Evolutionary conservation across 2,113 vertebrate genomes (phyloP).

Genomic region (Etheostoma spectabile): DNA sequence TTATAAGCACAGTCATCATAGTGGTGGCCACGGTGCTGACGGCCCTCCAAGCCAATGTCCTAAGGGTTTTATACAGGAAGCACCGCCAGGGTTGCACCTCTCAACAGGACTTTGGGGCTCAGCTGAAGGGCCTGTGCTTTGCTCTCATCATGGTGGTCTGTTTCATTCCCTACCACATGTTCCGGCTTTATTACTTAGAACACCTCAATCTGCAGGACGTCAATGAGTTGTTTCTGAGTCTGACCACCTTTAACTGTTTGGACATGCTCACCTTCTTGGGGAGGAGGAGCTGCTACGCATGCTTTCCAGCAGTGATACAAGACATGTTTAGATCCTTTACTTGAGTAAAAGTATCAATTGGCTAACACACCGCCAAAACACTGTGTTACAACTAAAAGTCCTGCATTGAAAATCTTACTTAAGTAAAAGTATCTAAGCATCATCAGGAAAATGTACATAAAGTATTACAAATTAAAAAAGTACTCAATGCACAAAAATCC

Average conservation of each 20-base stretch:
- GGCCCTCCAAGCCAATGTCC: slow-evolving; percentile 83
- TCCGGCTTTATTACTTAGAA: slow-evolving; percentile 84
- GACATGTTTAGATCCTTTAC: no score
- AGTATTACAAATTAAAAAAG: no score
- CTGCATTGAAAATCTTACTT: no score
- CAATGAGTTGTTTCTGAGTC: slow-evolving; percentile 91
- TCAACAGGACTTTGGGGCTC: slow-evolving; percentile 91
- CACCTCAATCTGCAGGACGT: accelerated
- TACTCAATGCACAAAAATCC: no score
- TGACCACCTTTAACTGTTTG: slow-evolving; percentile 90
- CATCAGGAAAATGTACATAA: no score
- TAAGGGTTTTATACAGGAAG: slow-evolving; percentile 76
- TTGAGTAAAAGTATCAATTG: no score
- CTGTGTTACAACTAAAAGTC: no score
- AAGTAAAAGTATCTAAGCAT: no score
- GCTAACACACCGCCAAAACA: no score
- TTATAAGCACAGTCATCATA: slow-evolving; percentile 70
- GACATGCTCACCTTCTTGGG: slow-evolving; percentile 86
- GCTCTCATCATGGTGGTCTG: slow-evolving; percentile 88
- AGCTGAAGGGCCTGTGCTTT: slow-evolving; percentile 90
- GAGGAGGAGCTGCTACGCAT: slow-evolving; percentile 45
- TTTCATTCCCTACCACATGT: slow-evolving; percentile 91
- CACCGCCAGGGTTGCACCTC: slow-evolving; percentile 70
- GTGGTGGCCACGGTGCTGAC: slow-evolving; percentile 73
- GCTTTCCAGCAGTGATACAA: slow-evolving; percentile 2